Conservation (phyloP, 2,797 vertebrate genomes). For the Acipenser ruthenus region DNA sequence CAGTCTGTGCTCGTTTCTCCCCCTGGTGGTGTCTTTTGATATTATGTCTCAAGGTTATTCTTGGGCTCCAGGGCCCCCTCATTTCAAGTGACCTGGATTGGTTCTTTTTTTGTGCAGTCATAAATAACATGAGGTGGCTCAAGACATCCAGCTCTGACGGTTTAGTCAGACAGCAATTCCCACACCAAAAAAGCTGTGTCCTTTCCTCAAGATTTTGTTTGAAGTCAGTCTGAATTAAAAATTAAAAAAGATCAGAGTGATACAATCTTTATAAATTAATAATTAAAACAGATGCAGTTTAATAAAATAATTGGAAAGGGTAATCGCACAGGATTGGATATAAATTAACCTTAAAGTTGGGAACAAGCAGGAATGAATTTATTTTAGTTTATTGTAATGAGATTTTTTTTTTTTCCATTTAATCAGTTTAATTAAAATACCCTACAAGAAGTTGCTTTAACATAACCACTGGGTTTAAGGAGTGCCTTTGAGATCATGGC, state of each 20-base stretch:
- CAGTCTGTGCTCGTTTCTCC: too few species aligned
- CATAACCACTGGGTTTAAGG: too few species aligned
- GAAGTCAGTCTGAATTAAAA: constrained; percentile 60
- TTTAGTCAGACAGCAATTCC: constrained; percentile 57
- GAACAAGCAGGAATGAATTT: too few species aligned
- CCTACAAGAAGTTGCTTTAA: too few species aligned
- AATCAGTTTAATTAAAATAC: too few species aligned
- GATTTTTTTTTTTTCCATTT: too few species aligned
- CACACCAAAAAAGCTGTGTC: constrained; percentile 54
- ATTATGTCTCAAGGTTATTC: background rate
- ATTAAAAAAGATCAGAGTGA: constrained; percentile 59
- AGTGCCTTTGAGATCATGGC: too few species aligned
- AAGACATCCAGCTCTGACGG: constrained; percentile 58
- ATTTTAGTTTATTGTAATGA: too few species aligned
- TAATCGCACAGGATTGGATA: constrained; percentile 16
- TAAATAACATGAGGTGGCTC: constrained; percentile 47
- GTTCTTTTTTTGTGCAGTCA: constrained; percentile 56
- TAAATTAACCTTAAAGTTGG: too few species aligned
- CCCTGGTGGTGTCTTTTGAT: too few species aligned
- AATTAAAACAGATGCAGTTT: constrained; percentile 35
- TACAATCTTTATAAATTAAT: constrained; percentile 57
- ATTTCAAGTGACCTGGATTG: constrained; percentile 67
- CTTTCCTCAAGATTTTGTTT: constrained; percentile 56
- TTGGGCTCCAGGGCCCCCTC: constrained; percentile 21
- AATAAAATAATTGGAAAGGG: constrained; percentile 47